Evolutionary conservation across 2,888 invertebrate genomes (phyloP), one percentile per base, ranked within the genome.

Genomic region (Adelognathus sp.): DNA sequence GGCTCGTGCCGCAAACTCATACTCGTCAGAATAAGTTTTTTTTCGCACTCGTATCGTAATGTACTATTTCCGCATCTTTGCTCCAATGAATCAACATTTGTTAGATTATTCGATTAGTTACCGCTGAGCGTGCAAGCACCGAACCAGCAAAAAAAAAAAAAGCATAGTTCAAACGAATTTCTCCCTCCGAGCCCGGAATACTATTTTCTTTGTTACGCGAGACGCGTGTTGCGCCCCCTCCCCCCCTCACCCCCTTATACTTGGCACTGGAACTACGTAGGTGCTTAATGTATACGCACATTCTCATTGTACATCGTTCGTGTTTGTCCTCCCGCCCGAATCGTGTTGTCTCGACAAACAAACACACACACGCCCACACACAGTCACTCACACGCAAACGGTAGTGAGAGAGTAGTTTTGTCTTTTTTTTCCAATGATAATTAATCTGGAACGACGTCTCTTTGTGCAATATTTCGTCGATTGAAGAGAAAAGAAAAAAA

Each of bases 121-220:
- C 88, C 87, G 86, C 86, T 88, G 86, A 88, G 88, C 87, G 86
- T 84, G 88, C 87, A 87, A 88, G 88, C 87, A 88, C 86, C 86
- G 71, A 71, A 86, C 85, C 86, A 87, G 82, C 80, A 81, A 79
- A 81, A n/a, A n/a, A n/a, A n/a, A n/a, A n/a, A n/a, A n/a, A n/a
- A n/a, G n/a, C 81, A 80, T 81, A 80, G 72, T 75, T 79, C 71
- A 66, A 64, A 70, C 44, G 31, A 44, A 14, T 14, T 56, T 16
- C 14, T 9, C 16, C 21, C 46, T 18, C 24, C 29, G 39, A 74
- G 50, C 39, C 67, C 67, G 41, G 52, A 75, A 67, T 66, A 61
- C 58, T 60, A 66, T 72, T 44, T 71, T 71, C 29, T 33, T 77
- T 52, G 67, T 77, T 63, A 64, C 61, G 74, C 36, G 52, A 76